phyloP scores from a whole-genome alignment of 2,888 invertebrate genomes.

The Drosophila ezoana region DNA sequence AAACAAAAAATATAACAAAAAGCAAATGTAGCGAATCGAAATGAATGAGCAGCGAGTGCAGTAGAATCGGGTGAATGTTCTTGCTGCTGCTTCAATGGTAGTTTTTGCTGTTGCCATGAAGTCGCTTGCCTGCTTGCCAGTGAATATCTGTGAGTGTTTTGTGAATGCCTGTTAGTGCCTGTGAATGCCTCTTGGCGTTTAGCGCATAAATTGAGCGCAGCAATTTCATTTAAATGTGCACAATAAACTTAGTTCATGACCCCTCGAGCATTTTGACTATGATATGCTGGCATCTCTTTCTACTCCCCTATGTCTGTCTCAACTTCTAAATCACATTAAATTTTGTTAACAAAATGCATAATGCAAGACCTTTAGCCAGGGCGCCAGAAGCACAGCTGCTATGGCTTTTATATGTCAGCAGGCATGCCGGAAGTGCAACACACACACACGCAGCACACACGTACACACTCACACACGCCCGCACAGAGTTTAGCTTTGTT shows the following conservation, averaged over 20 bases:
- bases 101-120: constrained; percentile 24
- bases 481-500: constrained; percentile 36
- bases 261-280: constrained; percentile 55
- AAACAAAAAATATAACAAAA: constrained; percentile 23
- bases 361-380: constrained; percentile 52
- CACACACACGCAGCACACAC: constrained; percentile 5
- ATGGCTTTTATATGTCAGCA: constrained; percentile 27
- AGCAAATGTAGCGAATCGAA: constrained; percentile 36
- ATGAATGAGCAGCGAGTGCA: constrained; percentile 59
- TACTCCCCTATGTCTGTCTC: constrained; percentile 14
- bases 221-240: constrained; percentile 81
- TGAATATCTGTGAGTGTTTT: constrained; percentile 2
- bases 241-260: constrained; percentile 80
- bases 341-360: constrained; percentile 69
- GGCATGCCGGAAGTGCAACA: constrained; percentile 61
- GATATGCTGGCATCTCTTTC: constrained; percentile 19
- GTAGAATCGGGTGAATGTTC: constrained; percentile 61
- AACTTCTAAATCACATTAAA: constrained; percentile 74
- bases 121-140: constrained; percentile 20
- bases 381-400: constrained; percentile 36
- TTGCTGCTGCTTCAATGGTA: constrained; percentile 21
- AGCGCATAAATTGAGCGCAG: constrained; percentile 79
- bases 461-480: constrained; percentile 24
- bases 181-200: constrained; percentile 68
- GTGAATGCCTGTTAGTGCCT: constrained; percentile 11